A percentile compares a stretch with the other conserved stretches of the same genome.
These are phyloP conservation scores for Cyclophora punctaria DNA, from an alignment of 2,888 invertebrate species.

Conservation along the genomic window DNA sequence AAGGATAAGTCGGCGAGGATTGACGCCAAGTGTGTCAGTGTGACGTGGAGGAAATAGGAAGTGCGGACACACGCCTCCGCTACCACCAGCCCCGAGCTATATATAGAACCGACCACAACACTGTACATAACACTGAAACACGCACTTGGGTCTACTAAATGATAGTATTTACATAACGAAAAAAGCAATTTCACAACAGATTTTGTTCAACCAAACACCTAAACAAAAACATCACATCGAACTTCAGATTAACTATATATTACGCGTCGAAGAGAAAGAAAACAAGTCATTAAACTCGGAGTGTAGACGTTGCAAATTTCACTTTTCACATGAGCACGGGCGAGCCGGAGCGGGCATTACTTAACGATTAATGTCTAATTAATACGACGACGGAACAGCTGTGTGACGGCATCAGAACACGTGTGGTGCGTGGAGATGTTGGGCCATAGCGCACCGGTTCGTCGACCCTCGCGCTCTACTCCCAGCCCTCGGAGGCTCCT, in stretches of 20 bases:
- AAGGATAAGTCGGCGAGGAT: not conserved
- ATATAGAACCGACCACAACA: conserved; percentile 6
- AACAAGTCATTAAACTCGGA: conserved; percentile 4
- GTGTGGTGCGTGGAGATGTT: not conserved
- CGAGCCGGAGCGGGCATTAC: conserved; percentile 12
- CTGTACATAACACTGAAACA: not conserved
- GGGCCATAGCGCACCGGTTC: conserved; percentile 8
- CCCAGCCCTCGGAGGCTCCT: conserved; percentile 5
- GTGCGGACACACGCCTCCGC: conserved; percentile 11
- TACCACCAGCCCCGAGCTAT: conserved; percentile 7
- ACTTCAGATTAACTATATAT: too few relatives aligned
- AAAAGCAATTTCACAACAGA: not conserved
- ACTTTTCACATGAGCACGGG: conserved; percentile 20
- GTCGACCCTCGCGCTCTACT: conserved; percentile 6
- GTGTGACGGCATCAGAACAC: too few relatives aligned
- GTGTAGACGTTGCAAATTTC: conserved; percentile 16
- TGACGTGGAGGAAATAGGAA: conserved; percentile 17
- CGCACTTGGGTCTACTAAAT: not conserved
- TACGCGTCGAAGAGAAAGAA: not conserved
- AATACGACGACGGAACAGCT: conserved; percentile 1
- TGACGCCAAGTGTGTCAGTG: too few relatives aligned
- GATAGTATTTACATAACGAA: not conserved
- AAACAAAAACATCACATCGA: not conserved
- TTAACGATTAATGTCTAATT: conserved; percentile 18
- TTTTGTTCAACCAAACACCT: not conserved